Evolutionary conservation across 2,113 vertebrate species (phyloP), one percentile per base, ranked within the genome.

Genomic region (Telmatochromis brachygnathus): DNA sequence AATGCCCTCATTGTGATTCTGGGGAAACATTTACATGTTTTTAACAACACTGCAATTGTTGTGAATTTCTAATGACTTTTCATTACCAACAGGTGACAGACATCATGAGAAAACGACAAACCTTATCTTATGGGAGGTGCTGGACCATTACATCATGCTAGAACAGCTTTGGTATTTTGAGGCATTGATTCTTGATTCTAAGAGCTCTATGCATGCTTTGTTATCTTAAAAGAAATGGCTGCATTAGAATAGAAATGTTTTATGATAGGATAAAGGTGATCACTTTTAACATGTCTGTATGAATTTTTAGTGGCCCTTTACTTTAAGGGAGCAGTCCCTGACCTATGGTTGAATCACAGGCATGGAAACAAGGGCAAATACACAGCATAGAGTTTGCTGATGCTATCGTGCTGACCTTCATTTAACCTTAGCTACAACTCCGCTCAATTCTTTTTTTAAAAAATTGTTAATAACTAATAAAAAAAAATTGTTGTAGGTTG

Each of bases 401-500:
- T 42, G 5, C n/a, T 45, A 73, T 73, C 5, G 2, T 17, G 39
- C 39, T 45, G 68, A 45, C 39, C 13, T 39, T 73, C 15, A 19
- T 75, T 75, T 49, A 45, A 49, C 23, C 28, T 65, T 21, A n/a
- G 33, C 33, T 65, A 28, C 6, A 19, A 30, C 45, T 49, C 23
- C 0, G 1, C 15, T 30, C 6, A 28, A 30, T 77, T 28, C 42
- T 19, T 49, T 19, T 75, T 4, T 0, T 3, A 1, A 0, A 12
- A 35, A 65, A 37, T 19, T 49, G 42, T 49, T 77, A 77, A 28
- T 30, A 11, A 47, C 9, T 28, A 4, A 75, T 28, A 14, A 70
- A 42, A 15, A 70, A 23, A 65, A 65, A 21, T 2, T 65, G 30
- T 75, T 28, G 6, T 30, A 45, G 26, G 15, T 1, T 28, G 15